Conservation (phyloP, 2,888 invertebrate species). For the Pristionchus mayeri region DNA sequence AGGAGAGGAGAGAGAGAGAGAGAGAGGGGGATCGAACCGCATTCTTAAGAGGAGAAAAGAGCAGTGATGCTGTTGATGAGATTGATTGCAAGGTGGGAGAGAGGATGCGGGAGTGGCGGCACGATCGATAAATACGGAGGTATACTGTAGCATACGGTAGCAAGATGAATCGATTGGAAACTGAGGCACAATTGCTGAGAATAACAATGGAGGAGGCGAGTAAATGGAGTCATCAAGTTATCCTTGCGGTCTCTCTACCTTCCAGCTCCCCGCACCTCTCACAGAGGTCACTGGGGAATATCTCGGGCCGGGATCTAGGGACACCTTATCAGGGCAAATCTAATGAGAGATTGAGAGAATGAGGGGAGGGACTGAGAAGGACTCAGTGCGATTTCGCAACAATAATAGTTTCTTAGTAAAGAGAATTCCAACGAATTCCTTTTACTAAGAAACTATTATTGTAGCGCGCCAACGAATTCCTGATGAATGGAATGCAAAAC, state of each 20-base stretch:
- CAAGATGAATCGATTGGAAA: no score
- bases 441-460: neutral
- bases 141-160: no score
- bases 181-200: no score
- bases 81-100: slow-evolving; percentile 10
- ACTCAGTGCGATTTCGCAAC: no score
- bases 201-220: neutral
- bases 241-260: slow-evolving; percentile 16
- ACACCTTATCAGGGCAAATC: slow-evolving; percentile 36
- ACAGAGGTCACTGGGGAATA: neutral
- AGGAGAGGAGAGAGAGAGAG: slow-evolving; percentile 26
- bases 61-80: slow-evolving; percentile 32
- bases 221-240: slow-evolving; percentile 6
- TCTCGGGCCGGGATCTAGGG: slow-evolving; percentile 15
- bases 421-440: neutral
- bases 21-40: slow-evolving; percentile 34
- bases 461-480: neutral
- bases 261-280: neutral
- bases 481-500: neutral
- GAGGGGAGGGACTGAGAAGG: slow-evolving; percentile 21
- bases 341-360: neutral
- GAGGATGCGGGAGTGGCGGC: neutral
- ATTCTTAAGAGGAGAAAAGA: slow-evolving; percentile 6
- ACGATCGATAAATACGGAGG: neutral
- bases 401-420: no score